phyloP scores from a whole-genome alignment of 2,888 invertebrate species.

The Rhyacophila evoluta region DNA sequence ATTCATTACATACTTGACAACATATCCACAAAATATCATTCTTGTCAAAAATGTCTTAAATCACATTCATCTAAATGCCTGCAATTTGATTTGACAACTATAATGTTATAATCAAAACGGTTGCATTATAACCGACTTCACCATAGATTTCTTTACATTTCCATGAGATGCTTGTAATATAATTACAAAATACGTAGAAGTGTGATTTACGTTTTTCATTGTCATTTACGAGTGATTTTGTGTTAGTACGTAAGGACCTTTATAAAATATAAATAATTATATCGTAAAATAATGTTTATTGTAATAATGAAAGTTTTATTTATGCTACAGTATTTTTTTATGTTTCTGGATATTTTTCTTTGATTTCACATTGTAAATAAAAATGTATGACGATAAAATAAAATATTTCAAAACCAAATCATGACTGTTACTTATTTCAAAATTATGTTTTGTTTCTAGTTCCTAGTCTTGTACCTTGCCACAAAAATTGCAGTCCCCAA shows the following conservation, averaged over 20 bases:
- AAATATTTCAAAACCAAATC: neutral
- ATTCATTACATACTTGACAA: too few relatives aligned
- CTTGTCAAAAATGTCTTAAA: too few relatives aligned
- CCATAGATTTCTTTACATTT: too few relatives aligned
- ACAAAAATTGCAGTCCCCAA: too few relatives aligned
- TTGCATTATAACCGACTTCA: too few relatives aligned
- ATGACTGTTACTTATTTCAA: too few relatives aligned
- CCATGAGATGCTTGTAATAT: neutral
- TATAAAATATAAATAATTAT: neutral
- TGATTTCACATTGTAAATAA: constrained; percentile 1
- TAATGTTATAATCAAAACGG: too few relatives aligned
- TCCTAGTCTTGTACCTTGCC: too few relatives aligned
- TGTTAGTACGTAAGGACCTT: neutral
- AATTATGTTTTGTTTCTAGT: too few relatives aligned
- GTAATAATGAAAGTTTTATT: neutral
- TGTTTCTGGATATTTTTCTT: neutral
- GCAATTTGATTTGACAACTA: too few relatives aligned
- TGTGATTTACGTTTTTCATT: neutral
- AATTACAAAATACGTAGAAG: neutral
- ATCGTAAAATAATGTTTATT: neutral
- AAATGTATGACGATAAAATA: neutral
- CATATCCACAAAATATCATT: too few relatives aligned
- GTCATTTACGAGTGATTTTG: neutral
- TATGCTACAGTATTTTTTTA: constrained; percentile 10
- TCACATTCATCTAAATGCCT: too few relatives aligned